Evolutionary conservation across 1,140 invertebrate genomes (phyloP).

Genomic region (Samia ricini): DNA sequence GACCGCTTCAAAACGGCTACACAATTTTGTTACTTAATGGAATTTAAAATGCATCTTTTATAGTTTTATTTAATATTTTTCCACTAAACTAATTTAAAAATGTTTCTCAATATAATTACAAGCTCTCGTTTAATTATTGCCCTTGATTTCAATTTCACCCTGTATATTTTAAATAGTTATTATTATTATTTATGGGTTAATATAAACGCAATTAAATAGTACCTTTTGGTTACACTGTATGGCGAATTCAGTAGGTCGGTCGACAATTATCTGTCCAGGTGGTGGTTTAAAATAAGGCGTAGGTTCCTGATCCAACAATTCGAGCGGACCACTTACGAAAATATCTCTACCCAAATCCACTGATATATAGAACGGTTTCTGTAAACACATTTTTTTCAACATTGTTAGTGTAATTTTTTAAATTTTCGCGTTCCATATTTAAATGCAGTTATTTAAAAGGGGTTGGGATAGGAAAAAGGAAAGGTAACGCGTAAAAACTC

Average conservation of each 20-base stretch:
- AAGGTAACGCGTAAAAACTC: too few relatives aligned
- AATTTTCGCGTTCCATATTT: too few relatives aligned
- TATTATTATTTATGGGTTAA: not conserved
- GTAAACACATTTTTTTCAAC: not conserved
- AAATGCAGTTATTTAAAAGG: too few relatives aligned
- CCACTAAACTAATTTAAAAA: too few relatives aligned
- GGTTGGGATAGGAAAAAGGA: too few relatives aligned
- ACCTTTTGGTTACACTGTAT: slow-evolving; percentile 60
- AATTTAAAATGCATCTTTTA: not conserved
- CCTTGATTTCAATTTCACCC: not conserved
- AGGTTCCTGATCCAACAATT: slow-evolving; percentile 34
- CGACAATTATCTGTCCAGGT: slow-evolving; percentile 36
- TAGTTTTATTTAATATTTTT: too few relatives aligned
- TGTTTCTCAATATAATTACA: too few relatives aligned
- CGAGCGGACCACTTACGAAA: slow-evolving; percentile 49
- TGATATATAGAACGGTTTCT: slow-evolving; percentile 66
- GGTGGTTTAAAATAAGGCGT: slow-evolving; percentile 45
- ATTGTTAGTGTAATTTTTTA: too few relatives aligned
- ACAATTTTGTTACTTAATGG: not conserved
- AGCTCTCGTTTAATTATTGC: too few relatives aligned
- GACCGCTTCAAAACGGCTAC: too few relatives aligned
- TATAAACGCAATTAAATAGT: not conserved
- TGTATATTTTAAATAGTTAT: not conserved
- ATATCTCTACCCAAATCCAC: slow-evolving; percentile 53
- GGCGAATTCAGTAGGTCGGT: slow-evolving; percentile 34